phyloP scores from a whole-genome alignment of 2,113 vertebrate species.

The Prolemur simus region DNA sequence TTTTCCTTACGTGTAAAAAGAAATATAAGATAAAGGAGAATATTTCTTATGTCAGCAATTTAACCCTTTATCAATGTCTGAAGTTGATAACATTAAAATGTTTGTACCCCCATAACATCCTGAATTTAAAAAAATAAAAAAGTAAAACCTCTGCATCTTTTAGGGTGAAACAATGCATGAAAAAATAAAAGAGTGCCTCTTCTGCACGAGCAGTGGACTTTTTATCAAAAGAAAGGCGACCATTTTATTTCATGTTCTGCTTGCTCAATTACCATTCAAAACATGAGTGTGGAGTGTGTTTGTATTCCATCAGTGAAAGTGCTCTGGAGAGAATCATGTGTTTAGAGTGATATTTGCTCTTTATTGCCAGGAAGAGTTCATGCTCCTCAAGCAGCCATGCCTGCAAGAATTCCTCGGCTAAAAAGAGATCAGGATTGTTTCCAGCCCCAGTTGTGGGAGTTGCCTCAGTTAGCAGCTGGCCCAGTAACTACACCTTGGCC shows the following conservation, averaged over 20 bases:
- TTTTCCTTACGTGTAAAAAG: neutral
- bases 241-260: slow-evolving; percentile 2
- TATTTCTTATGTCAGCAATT: neutral
- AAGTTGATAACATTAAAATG: slow-evolving; percentile 23
- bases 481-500: neutral
- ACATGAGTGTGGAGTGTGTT: neutral
- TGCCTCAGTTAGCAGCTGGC: neutral
- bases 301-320: neutral
- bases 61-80: neutral
- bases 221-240: slow-evolving; percentile 9
- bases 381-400: neutral
- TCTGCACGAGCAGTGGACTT: neutral
- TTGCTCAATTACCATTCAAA: slow-evolving; percentile 7
- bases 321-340: neutral
- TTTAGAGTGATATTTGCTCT: neutral
- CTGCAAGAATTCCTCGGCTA: slow-evolving; percentile 1
- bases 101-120: no score
- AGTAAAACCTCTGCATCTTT: neutral
- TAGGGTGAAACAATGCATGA: neutral
- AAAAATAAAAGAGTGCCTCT: neutral
- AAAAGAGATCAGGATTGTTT: neutral
- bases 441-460: neutral
- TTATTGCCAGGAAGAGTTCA: slow-evolving; percentile 1
- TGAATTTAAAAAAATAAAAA: no score
- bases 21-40: neutral